phyloP scores from a whole-genome alignment of 2,113 vertebrate genomes.

The Alaudala cheleensis region DNA sequence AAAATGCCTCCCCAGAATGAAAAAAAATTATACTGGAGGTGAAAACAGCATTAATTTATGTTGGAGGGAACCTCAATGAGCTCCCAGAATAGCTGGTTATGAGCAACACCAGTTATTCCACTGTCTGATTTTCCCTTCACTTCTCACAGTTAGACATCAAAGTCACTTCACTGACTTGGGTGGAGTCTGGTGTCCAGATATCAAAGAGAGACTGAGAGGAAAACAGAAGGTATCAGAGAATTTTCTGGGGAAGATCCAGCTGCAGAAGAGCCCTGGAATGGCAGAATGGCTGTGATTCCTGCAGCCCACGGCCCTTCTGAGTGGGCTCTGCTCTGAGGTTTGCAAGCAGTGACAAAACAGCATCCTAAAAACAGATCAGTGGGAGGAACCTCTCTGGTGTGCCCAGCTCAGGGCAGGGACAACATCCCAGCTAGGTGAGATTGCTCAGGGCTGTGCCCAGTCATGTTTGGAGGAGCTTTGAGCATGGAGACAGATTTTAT shows the following conservation, averaged over 20 bases:
- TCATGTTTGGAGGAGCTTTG: neutral
- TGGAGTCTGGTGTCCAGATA: neutral
- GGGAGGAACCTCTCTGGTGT: neutral
- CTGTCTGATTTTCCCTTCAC: neutral
- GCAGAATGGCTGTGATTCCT: neutral
- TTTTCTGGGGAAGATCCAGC: neutral
- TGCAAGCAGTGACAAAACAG: neutral
- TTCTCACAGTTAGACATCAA: neutral
- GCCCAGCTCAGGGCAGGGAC: neutral
- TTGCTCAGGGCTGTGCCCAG: neutral
- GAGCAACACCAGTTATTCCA: neutral
- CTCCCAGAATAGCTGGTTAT: neutral
- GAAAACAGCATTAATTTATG: neutral
- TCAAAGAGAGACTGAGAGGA: neutral
- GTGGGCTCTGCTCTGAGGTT: neutral
- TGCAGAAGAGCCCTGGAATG: neutral
- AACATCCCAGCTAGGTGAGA: neutral
- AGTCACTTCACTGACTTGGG: neutral
- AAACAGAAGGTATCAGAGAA: neutral
- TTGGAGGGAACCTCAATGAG: neutral
- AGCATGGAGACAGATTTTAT: neutral
- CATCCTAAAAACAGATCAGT: neutral
- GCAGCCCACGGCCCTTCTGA: neutral
- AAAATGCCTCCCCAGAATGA: neutral
- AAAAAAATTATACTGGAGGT: neutral